Evolutionary conservation across 2,797 vertebrate species (phyloP).

Genomic region (Nannoperca australis): DNA sequence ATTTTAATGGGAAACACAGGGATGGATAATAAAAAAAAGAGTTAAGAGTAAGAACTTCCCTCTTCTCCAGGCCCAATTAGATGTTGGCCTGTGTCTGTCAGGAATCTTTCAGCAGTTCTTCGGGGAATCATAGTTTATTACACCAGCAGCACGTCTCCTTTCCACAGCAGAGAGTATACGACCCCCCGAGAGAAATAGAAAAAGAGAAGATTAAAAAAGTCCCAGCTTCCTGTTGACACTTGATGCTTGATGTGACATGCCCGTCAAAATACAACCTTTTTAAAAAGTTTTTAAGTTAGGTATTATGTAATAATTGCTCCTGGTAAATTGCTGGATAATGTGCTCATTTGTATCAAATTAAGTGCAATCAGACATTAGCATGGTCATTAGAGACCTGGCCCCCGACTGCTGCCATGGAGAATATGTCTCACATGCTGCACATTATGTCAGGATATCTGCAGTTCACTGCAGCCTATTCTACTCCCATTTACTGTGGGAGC

Average conservation of each 20-base stretch:
- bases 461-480: constrained; percentile 37
- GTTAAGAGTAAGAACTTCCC: constrained; percentile 61
- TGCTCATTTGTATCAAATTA: constrained; percentile 75
- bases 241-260: constrained; percentile 48
- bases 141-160: constrained; percentile 45
- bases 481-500: constrained; percentile 19
- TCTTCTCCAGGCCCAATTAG: constrained; percentile 77
- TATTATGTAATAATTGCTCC: constrained; percentile 65
- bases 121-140: constrained; percentile 61
- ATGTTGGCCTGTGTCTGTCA: constrained; percentile 66
- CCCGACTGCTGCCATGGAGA: constrained; percentile 53
- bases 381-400: constrained; percentile 58
- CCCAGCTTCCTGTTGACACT: constrained; percentile 26
- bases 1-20: constrained; percentile 84
- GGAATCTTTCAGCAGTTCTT: constrained; percentile 69
- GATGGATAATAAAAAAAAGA: constrained; percentile 64
- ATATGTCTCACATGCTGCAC: constrained; percentile 67
- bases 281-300: constrained; percentile 50
- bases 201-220: constrained; percentile 19
- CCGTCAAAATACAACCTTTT: constrained; percentile 46
- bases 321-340: constrained; percentile 71
- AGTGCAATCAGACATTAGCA: constrained; percentile 67
- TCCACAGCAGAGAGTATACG: constrained; percentile 3
- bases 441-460: constrained; percentile 54
- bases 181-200: constrained; percentile 23